Percentiles rank a stretch among this genome's conserved stretches.
Conservation (phyloP, 2,888 invertebrate species). For the Aproaerema taeniolella region DNA sequence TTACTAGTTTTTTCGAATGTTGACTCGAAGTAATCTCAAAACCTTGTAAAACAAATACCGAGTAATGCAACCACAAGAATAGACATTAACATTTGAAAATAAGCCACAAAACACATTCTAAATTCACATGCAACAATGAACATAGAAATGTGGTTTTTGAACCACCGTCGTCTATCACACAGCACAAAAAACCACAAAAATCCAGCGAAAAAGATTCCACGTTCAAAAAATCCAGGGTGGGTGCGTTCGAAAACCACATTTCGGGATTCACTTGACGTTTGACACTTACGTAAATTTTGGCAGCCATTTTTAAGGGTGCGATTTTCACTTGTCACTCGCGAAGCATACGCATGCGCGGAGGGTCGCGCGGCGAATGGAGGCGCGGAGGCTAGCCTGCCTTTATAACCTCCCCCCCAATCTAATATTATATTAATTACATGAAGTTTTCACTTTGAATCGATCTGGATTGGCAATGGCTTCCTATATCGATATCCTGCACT, state of each 20-base stretch:
- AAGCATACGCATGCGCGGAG: conserved; percentile 63
- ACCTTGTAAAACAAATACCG: neutral
- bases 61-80: conserved; percentile 10
- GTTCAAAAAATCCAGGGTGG: conserved; percentile 29
- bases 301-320: conserved; percentile 65
- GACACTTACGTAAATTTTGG: conserved; percentile 75
- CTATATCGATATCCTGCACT: conserved; percentile 37
- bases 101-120: conserved; percentile 14
- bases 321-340: conserved; percentile 67
- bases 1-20: neutral
- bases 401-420: conserved; percentile 70
- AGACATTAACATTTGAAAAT: conserved; percentile 20
- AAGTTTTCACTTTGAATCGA: conserved; percentile 59
- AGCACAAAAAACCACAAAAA: conserved; percentile 15
- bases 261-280: conserved; percentile 54
- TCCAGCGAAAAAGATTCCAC: conserved; percentile 21
- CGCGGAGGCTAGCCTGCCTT: conserved; percentile 33
- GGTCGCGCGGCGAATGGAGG: conserved; percentile 68
- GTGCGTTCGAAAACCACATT: conserved; percentile 61
- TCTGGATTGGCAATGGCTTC: conserved; percentile 62
- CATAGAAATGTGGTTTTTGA: conserved; percentile 54
- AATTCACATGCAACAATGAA: conserved; percentile 45
- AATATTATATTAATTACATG: conserved; percentile 69
- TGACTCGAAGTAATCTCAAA: too few relatives aligned
- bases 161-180: conserved; percentile 44